Evolutionary conservation across 2,797 vertebrate genomes (phyloP), one percentile per base, ranked within the genome.

Genomic region (Rhodeus uyekii): DNA sequence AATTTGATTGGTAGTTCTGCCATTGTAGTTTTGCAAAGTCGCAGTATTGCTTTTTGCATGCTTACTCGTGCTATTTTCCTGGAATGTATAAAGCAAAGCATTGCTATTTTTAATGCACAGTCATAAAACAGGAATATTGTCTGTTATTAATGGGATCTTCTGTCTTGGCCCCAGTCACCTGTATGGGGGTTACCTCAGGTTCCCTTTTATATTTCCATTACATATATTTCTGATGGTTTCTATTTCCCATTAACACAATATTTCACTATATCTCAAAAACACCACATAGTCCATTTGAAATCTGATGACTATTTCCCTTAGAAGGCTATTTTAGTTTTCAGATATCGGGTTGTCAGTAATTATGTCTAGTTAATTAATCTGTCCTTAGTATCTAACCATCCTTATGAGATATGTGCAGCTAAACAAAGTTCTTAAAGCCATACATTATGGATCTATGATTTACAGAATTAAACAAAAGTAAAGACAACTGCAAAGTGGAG

Each of bases 401-500:
- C 7, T 29, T 44, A 44, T 72, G 46, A 36, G 12, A 24, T 34
- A 2, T 32, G 3, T 36, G 22, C 68, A 48, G 5, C 8, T 53
- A 72, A 72, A 50, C 72, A 58, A 39, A 75, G 50, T 0, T 39
- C 5, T 27, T 27, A 27, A 68, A 44, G 3, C 38, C 2, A 55
- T 16, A 19, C 5, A 6, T 48, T 24, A 48, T 64, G 22, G 42
- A 36, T 55, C 13, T 34, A 48, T 64, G 16, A 60, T 85, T 71
- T 73, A 18, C 58, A 46, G 12, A 8, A 34, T 34, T 67, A 71
- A 44, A 74, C 64, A 63, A 83, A 27, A 39, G 34, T 36, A 64
- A 84, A 85, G 64, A 81, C 71, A 72, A 82, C 34, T 16, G 8
- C 42, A 8, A 55, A 53, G 10, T 80, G 42, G 82, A 83, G 60